phyloP scores from a whole-genome alignment of 2,797 vertebrate species.

The Crocidura indochinensis region DNA sequence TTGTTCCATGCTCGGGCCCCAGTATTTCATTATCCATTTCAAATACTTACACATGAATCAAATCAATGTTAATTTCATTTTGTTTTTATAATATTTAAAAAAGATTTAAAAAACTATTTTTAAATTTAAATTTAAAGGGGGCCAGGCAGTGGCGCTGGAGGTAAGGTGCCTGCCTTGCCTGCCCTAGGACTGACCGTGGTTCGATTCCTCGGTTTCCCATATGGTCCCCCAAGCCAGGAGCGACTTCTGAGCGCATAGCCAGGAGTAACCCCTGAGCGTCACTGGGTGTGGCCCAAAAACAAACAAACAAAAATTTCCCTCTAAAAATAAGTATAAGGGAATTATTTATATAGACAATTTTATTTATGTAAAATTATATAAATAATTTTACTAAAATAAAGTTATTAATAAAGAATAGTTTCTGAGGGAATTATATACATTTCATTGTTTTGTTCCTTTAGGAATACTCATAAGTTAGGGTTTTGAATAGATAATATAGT shows the following conservation, averaged over 20 bases:
- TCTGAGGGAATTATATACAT: constrained; percentile 23
- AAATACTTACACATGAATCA: constrained; percentile 22
- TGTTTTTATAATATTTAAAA: constrained; percentile 44
- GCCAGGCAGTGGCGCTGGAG: too few species aligned
- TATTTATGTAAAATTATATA: not conserved
- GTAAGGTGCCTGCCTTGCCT: too few species aligned
- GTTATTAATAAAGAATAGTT: constrained; percentile 23
- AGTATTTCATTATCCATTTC: not conserved
- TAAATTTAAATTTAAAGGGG: too few species aligned
- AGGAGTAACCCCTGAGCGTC: too few species aligned
- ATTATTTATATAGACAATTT: not conserved
- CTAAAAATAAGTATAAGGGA: not conserved
- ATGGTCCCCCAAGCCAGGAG: too few species aligned
- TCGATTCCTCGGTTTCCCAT: too few species aligned
- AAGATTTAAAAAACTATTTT: not conserved
- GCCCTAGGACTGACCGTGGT: too few species aligned
- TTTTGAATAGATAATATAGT: too few species aligned
- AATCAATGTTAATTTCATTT: constrained; percentile 17
- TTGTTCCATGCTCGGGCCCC: too few species aligned
- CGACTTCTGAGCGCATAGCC: too few species aligned
- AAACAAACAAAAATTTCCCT: too few species aligned
- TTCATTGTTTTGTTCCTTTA: not conserved
- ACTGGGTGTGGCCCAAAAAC: too few species aligned
- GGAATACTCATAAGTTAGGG: not conserved
- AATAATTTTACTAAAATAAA: constrained; percentile 65